A percentile compares a stretch with the other conserved stretches of the same genome.
Conservation (phyloP, 2,113 vertebrate species). For the Oriolus oriolus region DNA sequence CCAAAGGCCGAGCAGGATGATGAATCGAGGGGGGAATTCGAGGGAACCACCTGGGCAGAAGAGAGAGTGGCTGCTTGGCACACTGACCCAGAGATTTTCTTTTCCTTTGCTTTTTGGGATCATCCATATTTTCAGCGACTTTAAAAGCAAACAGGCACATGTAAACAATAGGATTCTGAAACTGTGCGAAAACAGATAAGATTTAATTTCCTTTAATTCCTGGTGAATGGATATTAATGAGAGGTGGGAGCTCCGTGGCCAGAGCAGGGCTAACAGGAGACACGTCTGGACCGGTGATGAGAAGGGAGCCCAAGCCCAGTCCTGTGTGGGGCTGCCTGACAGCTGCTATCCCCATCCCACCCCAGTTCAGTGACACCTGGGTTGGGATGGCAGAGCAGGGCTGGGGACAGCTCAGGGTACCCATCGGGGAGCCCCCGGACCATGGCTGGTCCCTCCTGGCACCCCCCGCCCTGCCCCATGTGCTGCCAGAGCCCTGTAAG, state of each 20-base stretch:
- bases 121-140: constrained; percentile 15
- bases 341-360: fast-evolving
- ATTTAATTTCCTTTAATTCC: constrained; percentile 13
- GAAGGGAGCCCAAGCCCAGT: not conserved
- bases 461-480: fast-evolving
- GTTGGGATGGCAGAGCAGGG: not conserved
- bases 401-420: not conserved
- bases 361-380: not conserved
- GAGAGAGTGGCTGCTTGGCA: not conserved
- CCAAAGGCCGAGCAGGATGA: not conserved
- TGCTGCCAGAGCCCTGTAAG: not conserved
- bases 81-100: not conserved
- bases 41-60: not conserved
- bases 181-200: not conserved
- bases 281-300: not conserved
- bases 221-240: not conserved
- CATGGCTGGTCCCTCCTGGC: fast-evolving
- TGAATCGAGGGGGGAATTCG: fast-evolving
- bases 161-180: constrained; percentile 4
- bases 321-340: fast-evolving
- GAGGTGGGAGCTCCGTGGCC: not conserved
- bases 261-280: not conserved
- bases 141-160: constrained; percentile 9
- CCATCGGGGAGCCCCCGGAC: not conserved
- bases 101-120: constrained; percentile 8